A percentile compares a stretch with the other conserved stretches of the same genome.
These are phyloP conservation scores for Channa argus DNA, from an alignment of 2,113 vertebrate genomes.

Conservation along the genomic window DNA sequence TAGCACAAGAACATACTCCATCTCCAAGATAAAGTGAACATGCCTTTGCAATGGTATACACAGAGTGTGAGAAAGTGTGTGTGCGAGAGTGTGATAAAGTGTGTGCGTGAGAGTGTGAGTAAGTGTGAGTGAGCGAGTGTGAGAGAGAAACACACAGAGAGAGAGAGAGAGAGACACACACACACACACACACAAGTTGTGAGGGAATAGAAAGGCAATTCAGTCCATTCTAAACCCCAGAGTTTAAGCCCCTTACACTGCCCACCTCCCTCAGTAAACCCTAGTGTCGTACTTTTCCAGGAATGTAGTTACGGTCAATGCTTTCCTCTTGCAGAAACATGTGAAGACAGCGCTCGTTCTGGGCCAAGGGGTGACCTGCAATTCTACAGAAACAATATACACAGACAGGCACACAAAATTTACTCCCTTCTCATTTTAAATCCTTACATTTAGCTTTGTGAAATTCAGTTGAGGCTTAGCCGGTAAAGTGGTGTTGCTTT, in stretches of 20 bases:
- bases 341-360: slow-evolving; percentile 99
- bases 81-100: no score
- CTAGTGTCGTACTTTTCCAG: slow-evolving; percentile 98
- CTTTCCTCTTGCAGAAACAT: slow-evolving; percentile 99
- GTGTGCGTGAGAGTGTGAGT: no score
- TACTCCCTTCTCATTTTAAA: slow-evolving; percentile 1
- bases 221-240: slow-evolving; percentile 53
- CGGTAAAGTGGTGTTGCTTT: background rate
- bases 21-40: slow-evolving; percentile 27
- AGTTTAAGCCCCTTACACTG: slow-evolving; percentile 45
- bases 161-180: slow-evolving; percentile 17
- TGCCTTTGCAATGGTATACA: slow-evolving; percentile 58
- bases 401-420: background rate
- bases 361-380: slow-evolving; percentile 97
- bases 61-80: slow-evolving; percentile 41
- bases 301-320: slow-evolving; percentile 98
- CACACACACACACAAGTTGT: slow-evolving; percentile 25
- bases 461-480: slow-evolving; percentile 13
- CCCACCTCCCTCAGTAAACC: slow-evolving; percentile 69
- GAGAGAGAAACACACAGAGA: slow-evolving; percentile 29
- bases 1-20: slow-evolving; percentile 25
- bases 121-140: no score
- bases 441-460: background rate
- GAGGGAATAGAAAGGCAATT: slow-evolving; percentile 82
- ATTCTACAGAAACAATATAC: slow-evolving; percentile 84